phyloP scores from a whole-genome alignment of 2,888 invertebrate species.

The Cybosia mesomella region DNA sequence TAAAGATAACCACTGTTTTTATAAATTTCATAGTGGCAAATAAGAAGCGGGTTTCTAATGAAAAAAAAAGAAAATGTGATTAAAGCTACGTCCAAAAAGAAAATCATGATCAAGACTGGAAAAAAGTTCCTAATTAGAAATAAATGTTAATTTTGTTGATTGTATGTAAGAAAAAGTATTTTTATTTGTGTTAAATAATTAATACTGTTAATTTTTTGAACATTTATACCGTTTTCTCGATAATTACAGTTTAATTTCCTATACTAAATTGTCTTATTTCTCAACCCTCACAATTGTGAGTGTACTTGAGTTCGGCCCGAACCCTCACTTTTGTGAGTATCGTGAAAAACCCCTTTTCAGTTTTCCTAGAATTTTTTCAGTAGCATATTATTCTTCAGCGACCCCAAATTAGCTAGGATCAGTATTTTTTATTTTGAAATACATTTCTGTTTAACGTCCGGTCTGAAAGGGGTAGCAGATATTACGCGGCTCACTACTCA shows the following conservation, averaged over 20 bases:
- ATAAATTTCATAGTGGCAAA: slow-evolving; percentile 3
- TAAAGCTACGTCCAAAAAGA: background rate
- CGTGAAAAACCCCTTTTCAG: no score
- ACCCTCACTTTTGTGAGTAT: no score
- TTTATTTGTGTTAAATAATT: background rate
- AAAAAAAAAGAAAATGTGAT: background rate
- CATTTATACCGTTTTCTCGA: slow-evolving; percentile 1
- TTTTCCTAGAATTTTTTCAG: slow-evolving; percentile 12
- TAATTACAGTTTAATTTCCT: no score
- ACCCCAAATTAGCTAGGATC: slow-evolving; percentile 16
- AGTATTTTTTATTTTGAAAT: slow-evolving; percentile 5
- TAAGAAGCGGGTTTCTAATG: background rate
- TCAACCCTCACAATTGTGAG: no score
- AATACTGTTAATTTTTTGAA: slow-evolving; percentile 5
- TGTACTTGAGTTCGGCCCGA: no score
- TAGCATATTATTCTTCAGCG: slow-evolving; percentile 15
- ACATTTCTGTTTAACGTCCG: slow-evolving; percentile 9
- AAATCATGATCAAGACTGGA: slow-evolving; percentile 4
- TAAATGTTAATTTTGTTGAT: slow-evolving; percentile 21
- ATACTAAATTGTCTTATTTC: no score
- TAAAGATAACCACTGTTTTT: slow-evolving; percentile 1
- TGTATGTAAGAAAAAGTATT: background rate
- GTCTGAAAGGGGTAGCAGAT: slow-evolving; percentile 14
- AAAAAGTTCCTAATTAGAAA: slow-evolving; percentile 11
- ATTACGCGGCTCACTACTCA: no score